Base-by-base conservation (phyloP, 1,140 invertebrate species). In the Oreohelix idahoensis region DNA sequence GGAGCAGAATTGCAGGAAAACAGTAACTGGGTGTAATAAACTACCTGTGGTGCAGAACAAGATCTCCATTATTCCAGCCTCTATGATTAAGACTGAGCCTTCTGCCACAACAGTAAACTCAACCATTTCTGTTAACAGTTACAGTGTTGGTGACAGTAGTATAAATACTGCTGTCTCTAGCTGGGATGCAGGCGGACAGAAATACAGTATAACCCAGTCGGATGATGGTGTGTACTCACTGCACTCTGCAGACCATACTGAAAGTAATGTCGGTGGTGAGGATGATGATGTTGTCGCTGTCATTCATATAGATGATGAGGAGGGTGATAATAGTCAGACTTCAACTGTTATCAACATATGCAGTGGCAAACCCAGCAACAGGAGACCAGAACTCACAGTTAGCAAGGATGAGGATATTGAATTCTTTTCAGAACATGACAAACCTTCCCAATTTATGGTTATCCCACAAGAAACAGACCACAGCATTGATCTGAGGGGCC, bases 221-320 rank as follows among this genome's bases (percentile, higher is more conserved):
- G 23, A 58, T 58, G 23, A 58, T 58, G 53, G 4, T 23, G 23
- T 5, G 53, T 23, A 23, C 20, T n/a, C 53, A 20, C 17, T 23
- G 10, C 53, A 23, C 26, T 2, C 23, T 58, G 15, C 26, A n/a
- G 53, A 58, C 20, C 10, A 23, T 2, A 58, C 17, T n/a, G 26
- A 58, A 23, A 58, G 15, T 23, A n/a, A 20, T 58, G 53, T 4
- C 20, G 53, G 4, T 29, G 63, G 32, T 8, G 63, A 66, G 0
- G 63, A 66, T 32, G 63, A 66, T 66, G 63, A 66, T 66, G 63
- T 66, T 66, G 63, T 66, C 0, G 63, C 63, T 32, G 63, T 66
- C n/a, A 29, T 32, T 66, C 29, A 32, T 32, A 10, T 32, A 10
- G 63, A 66, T 58, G 51, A 58, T 58, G 51, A 58, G 2, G 63